These are phyloP conservation scores for Drosophila barbarae DNA, from an alignment of 2,888 invertebrate species.

Conservation along the genomic window DNA sequence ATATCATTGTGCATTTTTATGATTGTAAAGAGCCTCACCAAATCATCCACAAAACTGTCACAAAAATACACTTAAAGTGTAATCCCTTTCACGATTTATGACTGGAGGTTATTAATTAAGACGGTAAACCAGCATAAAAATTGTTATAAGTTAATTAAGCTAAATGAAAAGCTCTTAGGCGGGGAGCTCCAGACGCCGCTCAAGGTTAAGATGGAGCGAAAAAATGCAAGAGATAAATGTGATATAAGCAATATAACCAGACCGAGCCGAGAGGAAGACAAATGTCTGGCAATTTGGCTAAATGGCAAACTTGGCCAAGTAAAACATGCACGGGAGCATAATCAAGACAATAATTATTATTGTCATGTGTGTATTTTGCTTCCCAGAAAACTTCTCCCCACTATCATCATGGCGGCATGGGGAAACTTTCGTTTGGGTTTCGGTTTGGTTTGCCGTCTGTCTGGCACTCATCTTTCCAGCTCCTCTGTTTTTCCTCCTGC, in stretches of 20 bases:
- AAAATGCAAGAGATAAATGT: slow-evolving; percentile 42
- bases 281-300: slow-evolving; percentile 74
- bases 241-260: slow-evolving; percentile 14
- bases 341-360: slow-evolving; percentile 74
- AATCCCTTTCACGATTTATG: slow-evolving; percentile 37
- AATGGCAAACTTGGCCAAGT: slow-evolving; percentile 67
- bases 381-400: slow-evolving; percentile 36
- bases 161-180: slow-evolving; percentile 74
- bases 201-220: slow-evolving; percentile 42
- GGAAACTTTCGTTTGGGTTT: slow-evolving; percentile 44
- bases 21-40: slow-evolving; percentile 29
- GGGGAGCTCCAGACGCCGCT: slow-evolving; percentile 34
- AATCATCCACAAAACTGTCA: slow-evolving; percentile 22
- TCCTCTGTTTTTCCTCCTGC: slow-evolving; percentile 16
- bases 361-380: slow-evolving; percentile 66
- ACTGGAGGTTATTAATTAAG: slow-evolving; percentile 67
- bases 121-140: slow-evolving; percentile 68
- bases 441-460: slow-evolving; percentile 26
- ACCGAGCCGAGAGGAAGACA: slow-evolving; percentile 52
- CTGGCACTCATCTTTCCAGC: slow-evolving; percentile 29
- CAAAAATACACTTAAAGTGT: slow-evolving; percentile 50
- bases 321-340: slow-evolving; percentile 70
- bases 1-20: background rate
- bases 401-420: slow-evolving; percentile 1
- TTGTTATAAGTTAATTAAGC: slow-evolving; percentile 75